Evolutionary conservation across 1,140 invertebrate genomes (phyloP), one percentile per base, ranked within the genome.

Genomic region (Watersipora subatra): DNA sequence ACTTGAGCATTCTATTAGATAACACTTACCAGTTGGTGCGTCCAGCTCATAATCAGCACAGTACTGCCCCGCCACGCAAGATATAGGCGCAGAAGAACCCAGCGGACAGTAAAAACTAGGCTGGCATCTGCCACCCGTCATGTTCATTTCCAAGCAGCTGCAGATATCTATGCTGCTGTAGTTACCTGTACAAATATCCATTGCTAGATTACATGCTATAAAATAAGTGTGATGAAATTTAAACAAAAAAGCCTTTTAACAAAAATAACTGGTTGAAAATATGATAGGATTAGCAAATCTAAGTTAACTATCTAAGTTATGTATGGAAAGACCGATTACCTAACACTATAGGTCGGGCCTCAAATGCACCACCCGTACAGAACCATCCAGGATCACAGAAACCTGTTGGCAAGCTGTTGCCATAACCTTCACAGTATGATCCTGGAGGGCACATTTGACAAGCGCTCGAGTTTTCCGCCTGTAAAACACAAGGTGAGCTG

Each of bases 341-440:
- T 19, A 71, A 28, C 12, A 73, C 68, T 17, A 73, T 64, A 2
- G 76, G 76, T 65, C 71, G 69, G 25, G 62, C 25, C 24, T 70
- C 57, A 24, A 64, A 63, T 20, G 76, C 72, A 1, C 73, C 74
- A 27, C 75, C 75, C 15, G 73, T 70, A 65, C 76, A 78, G 71
- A 73, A 78, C 73, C 73, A 78, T 1, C 76, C 76, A n/a, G 64
- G 71, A 62, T 69, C 70, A 62, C 76, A 78, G 68, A 72, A 70
- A 3, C 69, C 75, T 34, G 70, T 67, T 0, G 70, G 68, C 2
- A 66, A 25, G 61, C 63, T 65, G 1, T 70, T 69, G n/a, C 73
- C 75, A 0, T 62, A 19, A 15, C 70, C 70, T 7, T 67, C 59
- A 64, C 76, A 78, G 59, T 75, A 78, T 25, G 66, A 65, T 1